Base-by-base conservation (phyloP, 1,140 invertebrate genomes). In the Stegodyphus mimosarum region DNA sequence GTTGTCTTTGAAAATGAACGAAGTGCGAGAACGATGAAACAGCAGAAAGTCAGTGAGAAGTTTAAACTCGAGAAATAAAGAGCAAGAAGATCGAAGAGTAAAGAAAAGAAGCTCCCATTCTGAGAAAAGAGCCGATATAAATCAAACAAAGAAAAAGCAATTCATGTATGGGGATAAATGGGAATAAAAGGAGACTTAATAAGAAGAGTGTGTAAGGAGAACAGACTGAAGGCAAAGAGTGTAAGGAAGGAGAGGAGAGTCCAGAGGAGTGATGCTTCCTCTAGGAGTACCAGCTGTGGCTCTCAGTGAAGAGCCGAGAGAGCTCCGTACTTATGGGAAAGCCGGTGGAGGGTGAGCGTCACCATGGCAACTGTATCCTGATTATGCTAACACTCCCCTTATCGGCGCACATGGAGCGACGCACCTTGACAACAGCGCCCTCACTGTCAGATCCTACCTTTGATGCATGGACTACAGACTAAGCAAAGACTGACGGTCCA, bases 331-430 rank as follows among this genome's bases (percentile, higher is more conserved):
- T 84, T 84, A 84, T 84, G 81, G 81, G 79, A 53, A 69, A 79
- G 51, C 76, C 76, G 76, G 63, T 49, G 76, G 55, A 60, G 80
- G 80, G 80, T 63, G 81, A 73, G 18, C 71, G 73, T 76, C 60
- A 18, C 33, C 72, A 84, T 84, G 72, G 64, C 63, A 84, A 84
- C 81, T 52, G 72, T 67, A 75, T 84, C 81, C 81, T 84, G 81
- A 84, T 84, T 84, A 84, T 84, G 81, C 72, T 84, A 83, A 84
- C 81, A 76, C 81, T 84, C 81, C 71, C 66, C 73, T 74, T 84
- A 67, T 74, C 64, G 72, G 81, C 81, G 72, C 81, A 73, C 63
- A 69, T 75, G 72, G 49, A 55, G 17, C 72, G 10, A 74, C 81
- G 72, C 77, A 70, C n/a, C 52, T 71, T n/a, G 15, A 80, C 17